Evolutionary conservation across 1,140 invertebrate species (phyloP).

Genomic region (Heterodera schachtii): DNA sequence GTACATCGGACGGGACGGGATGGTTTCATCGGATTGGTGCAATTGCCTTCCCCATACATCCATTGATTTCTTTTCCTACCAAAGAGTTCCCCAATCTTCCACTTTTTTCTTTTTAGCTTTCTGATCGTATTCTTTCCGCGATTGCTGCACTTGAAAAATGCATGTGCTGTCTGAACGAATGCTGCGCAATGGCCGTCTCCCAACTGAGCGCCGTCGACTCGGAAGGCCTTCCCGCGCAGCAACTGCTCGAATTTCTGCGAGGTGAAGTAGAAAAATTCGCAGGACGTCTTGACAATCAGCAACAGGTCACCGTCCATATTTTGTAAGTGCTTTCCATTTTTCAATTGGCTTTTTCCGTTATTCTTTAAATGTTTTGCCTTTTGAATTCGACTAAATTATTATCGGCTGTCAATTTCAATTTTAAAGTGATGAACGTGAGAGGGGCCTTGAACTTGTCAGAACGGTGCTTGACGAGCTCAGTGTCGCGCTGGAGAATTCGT

Average conservation of each 20-base stretch:
- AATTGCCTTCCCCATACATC: too few relatives aligned
- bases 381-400: too few relatives aligned
- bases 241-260: constrained; percentile 60
- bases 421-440: constrained; percentile 3
- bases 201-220: constrained; percentile 10
- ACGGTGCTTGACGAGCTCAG: constrained; percentile 27
- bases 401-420: not conserved
- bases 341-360: not conserved
- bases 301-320: constrained; percentile 23
- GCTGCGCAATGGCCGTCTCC: constrained; percentile 23
- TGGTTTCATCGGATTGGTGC: too few relatives aligned
- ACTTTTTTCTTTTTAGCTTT: constrained; percentile 2
- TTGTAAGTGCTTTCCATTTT: constrained; percentile 10
- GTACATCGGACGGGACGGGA: not conserved
- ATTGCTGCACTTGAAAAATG: constrained; percentile 22
- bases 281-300: constrained; percentile 49
- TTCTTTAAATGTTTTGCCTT: too few relatives aligned
- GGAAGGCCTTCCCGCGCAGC: constrained; percentile 50
- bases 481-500: constrained; percentile 38
- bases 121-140: constrained; percentile 12
- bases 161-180: constrained; percentile 8
- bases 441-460: constrained; percentile 21
- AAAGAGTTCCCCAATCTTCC: not conserved
- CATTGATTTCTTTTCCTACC: not conserved
- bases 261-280: constrained; percentile 53